phyloP scores from a whole-genome alignment of 1,140 invertebrate genomes.

The Brachionus rubens region DNA sequence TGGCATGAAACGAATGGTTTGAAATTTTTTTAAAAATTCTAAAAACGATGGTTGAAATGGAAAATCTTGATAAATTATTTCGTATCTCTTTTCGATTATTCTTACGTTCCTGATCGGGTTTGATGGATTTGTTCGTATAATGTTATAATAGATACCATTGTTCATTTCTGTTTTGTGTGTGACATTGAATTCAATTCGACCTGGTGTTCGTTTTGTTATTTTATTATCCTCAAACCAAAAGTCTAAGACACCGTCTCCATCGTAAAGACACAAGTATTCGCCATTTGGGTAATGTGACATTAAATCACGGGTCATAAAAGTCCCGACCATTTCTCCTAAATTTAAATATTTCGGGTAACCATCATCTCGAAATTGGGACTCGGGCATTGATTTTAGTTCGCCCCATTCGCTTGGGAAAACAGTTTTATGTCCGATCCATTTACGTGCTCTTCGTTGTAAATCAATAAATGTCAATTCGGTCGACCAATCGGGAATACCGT shows the following conservation, averaged over 20 bases:
- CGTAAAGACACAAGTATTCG: conserved; percentile 50
- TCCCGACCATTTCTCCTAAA: conserved; percentile 48
- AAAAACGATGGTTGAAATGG: conserved; percentile 51
- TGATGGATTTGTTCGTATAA: conserved; percentile 49
- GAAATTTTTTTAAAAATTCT: conserved; percentile 50
- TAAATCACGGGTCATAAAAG: conserved; percentile 48
- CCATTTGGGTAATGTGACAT: conserved; percentile 46
- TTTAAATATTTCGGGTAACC: conserved; percentile 50
- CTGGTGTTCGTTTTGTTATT: conserved; percentile 49
- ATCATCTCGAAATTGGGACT: conserved; percentile 48
- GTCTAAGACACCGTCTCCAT: conserved; percentile 50
- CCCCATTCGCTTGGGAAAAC: conserved; percentile 48
- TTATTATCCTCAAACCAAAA: conserved; percentile 47
- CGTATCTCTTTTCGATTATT: conserved; percentile 50
- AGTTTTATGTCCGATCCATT: conserved; percentile 50
- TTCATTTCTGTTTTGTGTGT: conserved; percentile 47
- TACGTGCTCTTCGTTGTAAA: conserved; percentile 49
- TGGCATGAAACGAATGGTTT: conserved; percentile 51
- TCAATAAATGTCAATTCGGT: conserved; percentile 52
- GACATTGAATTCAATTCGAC: conserved; percentile 48
- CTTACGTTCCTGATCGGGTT: conserved; percentile 51
- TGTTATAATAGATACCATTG: conserved; percentile 49
- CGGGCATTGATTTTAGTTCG: conserved; percentile 49
- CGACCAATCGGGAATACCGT: conserved; percentile 50
- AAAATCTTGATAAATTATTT: conserved; percentile 50